Conservation (phyloP, 2,113 vertebrate genomes). For the Onychorhynchus coronatus region DNA sequence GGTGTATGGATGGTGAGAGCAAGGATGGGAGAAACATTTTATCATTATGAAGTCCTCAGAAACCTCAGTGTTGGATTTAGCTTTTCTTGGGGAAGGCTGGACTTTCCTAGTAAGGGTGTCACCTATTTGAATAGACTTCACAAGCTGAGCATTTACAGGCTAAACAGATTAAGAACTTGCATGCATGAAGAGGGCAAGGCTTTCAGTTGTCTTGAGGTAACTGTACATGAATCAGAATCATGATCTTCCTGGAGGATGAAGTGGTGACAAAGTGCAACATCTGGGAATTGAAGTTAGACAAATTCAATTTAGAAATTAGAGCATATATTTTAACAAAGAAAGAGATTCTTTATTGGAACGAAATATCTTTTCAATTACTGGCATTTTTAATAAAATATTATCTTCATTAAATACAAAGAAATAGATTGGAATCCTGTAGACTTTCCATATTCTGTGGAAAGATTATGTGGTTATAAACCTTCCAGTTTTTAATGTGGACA, state of each 20-base stretch:
- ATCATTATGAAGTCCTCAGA: not conserved
- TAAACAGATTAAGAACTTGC: not conserved
- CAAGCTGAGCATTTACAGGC: not conserved
- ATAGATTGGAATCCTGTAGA: not conserved
- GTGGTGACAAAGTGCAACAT: not conserved
- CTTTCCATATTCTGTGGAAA: not conserved
- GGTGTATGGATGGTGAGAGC: not conserved
- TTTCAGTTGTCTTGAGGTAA: not conserved
- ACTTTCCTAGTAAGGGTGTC: not conserved
- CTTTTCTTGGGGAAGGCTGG: not conserved
- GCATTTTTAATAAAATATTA: not conserved
- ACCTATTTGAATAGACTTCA: not conserved
- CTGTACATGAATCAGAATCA: not conserved
- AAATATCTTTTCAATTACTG: not conserved
- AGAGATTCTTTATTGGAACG: not conserved
- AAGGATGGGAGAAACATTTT: not conserved
- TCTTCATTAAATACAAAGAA: not conserved
- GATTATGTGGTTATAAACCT: not conserved
- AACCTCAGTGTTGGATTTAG: not conserved
- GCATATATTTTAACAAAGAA: not conserved
- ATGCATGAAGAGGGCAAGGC: not conserved
- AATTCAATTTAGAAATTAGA: not conserved
- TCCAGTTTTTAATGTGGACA: not conserved
- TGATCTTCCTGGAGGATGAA: not conserved
- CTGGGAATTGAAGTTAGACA: not conserved